Evolutionary conservation across 2,113 vertebrate species (phyloP).

Genomic region (Alaudala cheleensis): DNA sequence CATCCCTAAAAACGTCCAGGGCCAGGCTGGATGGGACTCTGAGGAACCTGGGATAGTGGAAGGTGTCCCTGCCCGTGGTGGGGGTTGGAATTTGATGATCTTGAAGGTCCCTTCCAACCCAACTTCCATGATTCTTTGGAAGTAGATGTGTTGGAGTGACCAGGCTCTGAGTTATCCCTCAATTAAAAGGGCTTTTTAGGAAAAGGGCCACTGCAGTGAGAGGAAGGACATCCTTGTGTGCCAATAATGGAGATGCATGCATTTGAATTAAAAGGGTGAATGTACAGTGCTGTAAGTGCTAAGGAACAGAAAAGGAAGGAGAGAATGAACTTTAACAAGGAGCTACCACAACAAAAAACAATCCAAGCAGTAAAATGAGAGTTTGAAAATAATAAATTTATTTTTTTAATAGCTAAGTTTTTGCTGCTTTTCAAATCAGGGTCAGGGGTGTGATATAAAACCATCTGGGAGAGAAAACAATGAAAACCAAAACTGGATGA

Average conservation of each 20-base stretch:
- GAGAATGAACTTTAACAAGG: not conserved
- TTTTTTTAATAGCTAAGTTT: not conserved
- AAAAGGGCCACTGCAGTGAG: not conserved
- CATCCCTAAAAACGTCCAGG: fast-evolving
- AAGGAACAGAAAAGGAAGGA: not conserved
- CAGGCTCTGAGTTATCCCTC: not conserved
- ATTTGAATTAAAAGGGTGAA: not conserved
- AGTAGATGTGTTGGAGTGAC: not conserved
- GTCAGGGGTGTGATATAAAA: not conserved
- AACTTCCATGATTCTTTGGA: not conserved
- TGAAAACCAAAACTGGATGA: not conserved
- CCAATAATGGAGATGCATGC: not conserved
- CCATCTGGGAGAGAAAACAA: not conserved
- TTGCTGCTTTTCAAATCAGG: not conserved
- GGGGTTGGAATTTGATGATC: not conserved
- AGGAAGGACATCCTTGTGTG: not conserved
- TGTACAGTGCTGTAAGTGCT: not conserved
- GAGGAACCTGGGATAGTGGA: not conserved
- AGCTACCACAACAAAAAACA: not conserved
- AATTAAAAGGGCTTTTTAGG: not conserved
- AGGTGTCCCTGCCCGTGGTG: not conserved
- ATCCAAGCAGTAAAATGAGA: not conserved
- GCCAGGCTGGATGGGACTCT: fast-evolving
- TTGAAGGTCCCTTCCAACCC: not conserved
- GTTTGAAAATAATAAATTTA: not conserved